phyloP scores from a whole-genome alignment of 2,797 vertebrate genomes.

The Cuculus canorus region DNA sequence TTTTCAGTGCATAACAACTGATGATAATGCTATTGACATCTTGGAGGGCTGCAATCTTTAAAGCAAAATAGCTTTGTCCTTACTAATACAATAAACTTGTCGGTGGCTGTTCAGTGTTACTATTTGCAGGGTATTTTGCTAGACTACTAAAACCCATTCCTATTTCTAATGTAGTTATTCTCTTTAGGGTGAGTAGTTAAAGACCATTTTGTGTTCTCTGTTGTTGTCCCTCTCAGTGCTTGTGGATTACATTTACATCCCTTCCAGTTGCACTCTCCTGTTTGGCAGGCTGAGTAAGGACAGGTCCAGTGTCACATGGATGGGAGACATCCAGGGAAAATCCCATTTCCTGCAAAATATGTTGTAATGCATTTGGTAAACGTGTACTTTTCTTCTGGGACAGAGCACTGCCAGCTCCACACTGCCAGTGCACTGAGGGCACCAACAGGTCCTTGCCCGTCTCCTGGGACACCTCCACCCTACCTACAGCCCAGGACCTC shows the following conservation, averaged over 20 bases:
- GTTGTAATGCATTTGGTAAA: not conserved
- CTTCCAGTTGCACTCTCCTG: not conserved
- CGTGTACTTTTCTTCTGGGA: not conserved
- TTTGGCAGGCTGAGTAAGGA: not conserved
- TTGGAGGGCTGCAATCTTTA: not conserved
- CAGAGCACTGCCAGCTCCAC: not conserved
- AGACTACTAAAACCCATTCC: constrained; percentile 15
- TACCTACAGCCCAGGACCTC: no score
- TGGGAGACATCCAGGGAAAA: not conserved
- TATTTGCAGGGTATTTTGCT: constrained; percentile 46
- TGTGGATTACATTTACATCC: not conserved
- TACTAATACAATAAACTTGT: constrained; percentile 21
- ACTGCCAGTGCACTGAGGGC: fast-evolving
- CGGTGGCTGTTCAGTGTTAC: constrained; percentile 14
- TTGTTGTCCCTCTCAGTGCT: not conserved
- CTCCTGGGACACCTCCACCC: not conserved
- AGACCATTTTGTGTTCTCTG: not conserved
- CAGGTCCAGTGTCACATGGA: not conserved
- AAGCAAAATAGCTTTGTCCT: constrained; percentile 19
- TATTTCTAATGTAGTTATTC: constrained; percentile 3
- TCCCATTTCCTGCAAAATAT: not conserved
- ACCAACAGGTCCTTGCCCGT: fast-evolving
- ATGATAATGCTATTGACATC: not conserved
- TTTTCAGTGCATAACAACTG: not conserved
- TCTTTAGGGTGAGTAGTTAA: constrained; percentile 37